Percentiles rank a stretch among this genome's conserved stretches.
These are phyloP conservation scores for Dryococelus australis DNA, from an alignment of 2,888 invertebrate genomes.

Conservation along the genomic window DNA sequence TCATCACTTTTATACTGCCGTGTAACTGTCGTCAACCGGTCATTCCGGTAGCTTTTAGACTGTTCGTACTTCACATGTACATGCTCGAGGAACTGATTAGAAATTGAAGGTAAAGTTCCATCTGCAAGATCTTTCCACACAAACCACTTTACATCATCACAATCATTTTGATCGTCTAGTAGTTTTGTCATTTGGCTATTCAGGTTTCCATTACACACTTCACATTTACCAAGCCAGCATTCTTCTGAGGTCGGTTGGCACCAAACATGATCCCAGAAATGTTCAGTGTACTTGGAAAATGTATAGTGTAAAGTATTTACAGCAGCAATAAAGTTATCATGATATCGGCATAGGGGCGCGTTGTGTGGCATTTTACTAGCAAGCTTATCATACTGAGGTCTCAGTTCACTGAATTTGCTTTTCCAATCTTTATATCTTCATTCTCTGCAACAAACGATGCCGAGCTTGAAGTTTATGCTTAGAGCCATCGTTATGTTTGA, in stretches of 20 bases:
- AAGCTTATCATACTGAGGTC: constrained; percentile 31
- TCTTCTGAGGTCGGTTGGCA: background rate
- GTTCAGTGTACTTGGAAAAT: constrained; percentile 25
- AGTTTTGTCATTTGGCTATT: background rate
- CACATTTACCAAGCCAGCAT: constrained; percentile 20
- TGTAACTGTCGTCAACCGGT: background rate
- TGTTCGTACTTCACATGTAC: background rate
- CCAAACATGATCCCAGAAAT: constrained; percentile 12
- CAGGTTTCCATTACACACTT: background rate
- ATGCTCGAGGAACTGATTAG: background rate
- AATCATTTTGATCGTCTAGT: background rate
- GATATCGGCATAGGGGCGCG: constrained; percentile 39
- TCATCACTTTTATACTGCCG: background rate
- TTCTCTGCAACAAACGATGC: background rate
- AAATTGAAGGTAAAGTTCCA: background rate
- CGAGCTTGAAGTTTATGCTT: constrained; percentile 34
- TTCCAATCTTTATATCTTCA: constrained; percentile 22
- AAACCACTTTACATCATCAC: background rate
- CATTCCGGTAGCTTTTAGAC: background rate
- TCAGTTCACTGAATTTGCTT: constrained; percentile 36
- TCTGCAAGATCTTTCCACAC: background rate
- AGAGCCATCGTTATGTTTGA: constrained; percentile 28
- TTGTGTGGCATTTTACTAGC: constrained; percentile 35
- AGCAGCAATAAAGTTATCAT: constrained; percentile 31
- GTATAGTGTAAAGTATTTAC: constrained; percentile 7